These are phyloP conservation scores for Sebastes paucispinis DNA, from an alignment of 2,797 vertebrate genomes.

Conservation along the genomic window DNA sequence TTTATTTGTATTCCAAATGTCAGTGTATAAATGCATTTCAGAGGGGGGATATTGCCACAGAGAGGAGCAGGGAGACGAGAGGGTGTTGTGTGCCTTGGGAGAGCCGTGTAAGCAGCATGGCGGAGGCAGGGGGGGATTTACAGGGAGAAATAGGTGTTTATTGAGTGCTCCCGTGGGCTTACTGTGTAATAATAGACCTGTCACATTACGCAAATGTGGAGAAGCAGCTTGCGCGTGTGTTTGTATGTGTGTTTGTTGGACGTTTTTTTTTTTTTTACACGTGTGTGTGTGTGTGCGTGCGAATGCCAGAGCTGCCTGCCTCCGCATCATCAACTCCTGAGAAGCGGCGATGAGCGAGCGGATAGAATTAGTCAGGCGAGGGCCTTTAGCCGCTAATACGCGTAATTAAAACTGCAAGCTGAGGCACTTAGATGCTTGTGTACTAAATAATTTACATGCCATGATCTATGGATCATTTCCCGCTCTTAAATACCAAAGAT, in stretches of 20 bases:
- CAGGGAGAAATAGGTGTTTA: slow-evolving; percentile 88
- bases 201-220: slow-evolving; percentile 88
- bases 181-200: slow-evolving; percentile 89
- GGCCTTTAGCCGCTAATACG: slow-evolving; percentile 86
- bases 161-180: slow-evolving; percentile 87
- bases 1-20: slow-evolving; percentile 90
- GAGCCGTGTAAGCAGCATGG: slow-evolving; percentile 82
- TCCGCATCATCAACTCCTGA: slow-evolving; percentile 73
- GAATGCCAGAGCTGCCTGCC: slow-evolving; percentile 58
- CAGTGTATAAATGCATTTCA: slow-evolving; percentile 82
- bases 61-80: slow-evolving; percentile 62
- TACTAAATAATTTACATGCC: slow-evolving; percentile 86
- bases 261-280: slow-evolving; percentile 42
- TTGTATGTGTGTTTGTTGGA: slow-evolving; percentile 65
- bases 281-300: slow-evolving; percentile 48
- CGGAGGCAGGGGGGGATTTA: slow-evolving; percentile 81
- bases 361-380: slow-evolving; percentile 86
- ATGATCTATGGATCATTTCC: slow-evolving; percentile 85
- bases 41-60: slow-evolving; percentile 71
- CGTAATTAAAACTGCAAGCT: slow-evolving; percentile 86
- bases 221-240: slow-evolving; percentile 79
- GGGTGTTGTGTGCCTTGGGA: slow-evolving; percentile 83
- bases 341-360: slow-evolving; percentile 70
- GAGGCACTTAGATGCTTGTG: slow-evolving; percentile 84
- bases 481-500: slow-evolving; percentile 75